Evolutionary conservation across 1,140 invertebrate species (phyloP).

Genomic region (Camponotus vicinus): DNA sequence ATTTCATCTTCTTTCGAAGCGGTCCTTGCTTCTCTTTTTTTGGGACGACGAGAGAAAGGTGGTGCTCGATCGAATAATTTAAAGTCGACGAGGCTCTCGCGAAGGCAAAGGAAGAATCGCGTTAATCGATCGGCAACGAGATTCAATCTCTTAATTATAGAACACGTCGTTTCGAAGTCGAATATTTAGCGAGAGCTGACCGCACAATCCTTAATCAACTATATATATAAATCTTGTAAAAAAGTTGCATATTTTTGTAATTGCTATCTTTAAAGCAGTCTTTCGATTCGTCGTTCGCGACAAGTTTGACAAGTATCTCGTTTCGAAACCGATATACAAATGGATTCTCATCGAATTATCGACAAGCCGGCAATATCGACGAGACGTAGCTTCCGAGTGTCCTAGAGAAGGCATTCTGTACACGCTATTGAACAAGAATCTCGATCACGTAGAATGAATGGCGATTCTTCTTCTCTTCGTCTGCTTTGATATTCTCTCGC

Average conservation of each 20-base stretch:
- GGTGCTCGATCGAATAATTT: conserved; percentile 60
- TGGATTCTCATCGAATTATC: conserved; percentile 40
- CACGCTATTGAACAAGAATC: conserved; percentile 61
- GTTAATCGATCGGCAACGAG: conserved; percentile 31
- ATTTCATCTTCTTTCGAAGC: conserved; percentile 55
- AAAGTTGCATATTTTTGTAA: background rate
- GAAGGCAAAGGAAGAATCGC: conserved; percentile 13
- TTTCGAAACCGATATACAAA: conserved; percentile 28
- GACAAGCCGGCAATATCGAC: conserved; percentile 41
- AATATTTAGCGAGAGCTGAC: background rate
- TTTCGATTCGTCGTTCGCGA: background rate
- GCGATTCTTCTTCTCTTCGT: conserved; percentile 53
- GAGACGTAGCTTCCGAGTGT: conserved; percentile 30
- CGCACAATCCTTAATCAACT: background rate
- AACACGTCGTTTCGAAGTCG: background rate
- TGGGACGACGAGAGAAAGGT: conserved; percentile 11
- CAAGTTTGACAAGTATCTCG: conserved; percentile 13
- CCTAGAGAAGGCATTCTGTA: conserved; percentile 43
- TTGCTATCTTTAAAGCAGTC: conserved; percentile 25
- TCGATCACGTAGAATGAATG: conserved; percentile 78
- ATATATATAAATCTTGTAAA: conserved; percentile 9
- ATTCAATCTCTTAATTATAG: conserved; percentile 32
- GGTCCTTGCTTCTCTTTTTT: background rate
- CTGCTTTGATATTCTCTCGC: conserved; percentile 55
- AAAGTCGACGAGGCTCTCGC: conserved; percentile 29